These are phyloP conservation scores for Lynx canadensis DNA, from an alignment of 2,113 vertebrate species.

Conservation along the genomic window DNA sequence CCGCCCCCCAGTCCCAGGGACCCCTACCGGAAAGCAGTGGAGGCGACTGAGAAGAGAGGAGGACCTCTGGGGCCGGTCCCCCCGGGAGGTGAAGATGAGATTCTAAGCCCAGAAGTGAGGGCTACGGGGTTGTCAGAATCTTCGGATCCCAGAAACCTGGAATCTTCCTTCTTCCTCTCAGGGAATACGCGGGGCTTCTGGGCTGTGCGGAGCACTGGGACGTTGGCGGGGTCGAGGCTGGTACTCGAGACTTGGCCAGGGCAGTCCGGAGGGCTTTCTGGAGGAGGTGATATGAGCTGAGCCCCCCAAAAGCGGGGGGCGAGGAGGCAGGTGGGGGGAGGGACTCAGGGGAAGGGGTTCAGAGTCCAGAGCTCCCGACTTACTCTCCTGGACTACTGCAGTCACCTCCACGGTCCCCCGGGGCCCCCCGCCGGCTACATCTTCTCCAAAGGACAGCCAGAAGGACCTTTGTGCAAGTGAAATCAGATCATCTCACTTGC, in stretches of 20 bases:
- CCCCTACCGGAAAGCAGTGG: neutral
- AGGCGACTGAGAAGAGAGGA: no score
- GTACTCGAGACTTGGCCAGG: neutral
- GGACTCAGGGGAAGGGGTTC: neutral
- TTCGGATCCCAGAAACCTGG: neutral
- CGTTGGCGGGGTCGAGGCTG: neutral
- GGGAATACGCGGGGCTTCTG: neutral
- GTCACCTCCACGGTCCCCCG: neutral
- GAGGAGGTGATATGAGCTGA: neutral
- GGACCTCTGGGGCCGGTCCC: accelerated
- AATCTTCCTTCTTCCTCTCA: neutral
- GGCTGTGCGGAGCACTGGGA: neutral
- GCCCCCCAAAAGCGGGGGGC: no score
- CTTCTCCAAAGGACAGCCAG: neutral
- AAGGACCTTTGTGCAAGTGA: neutral
- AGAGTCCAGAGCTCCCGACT: neutral
- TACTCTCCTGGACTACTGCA: neutral
- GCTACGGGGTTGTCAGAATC: neutral
- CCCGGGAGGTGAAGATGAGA: neutral
- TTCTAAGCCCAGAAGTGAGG: neutral
- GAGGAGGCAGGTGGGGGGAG: neutral
- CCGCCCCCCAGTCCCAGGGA: neutral
- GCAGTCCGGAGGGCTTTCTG: neutral
- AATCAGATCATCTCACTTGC: neutral
- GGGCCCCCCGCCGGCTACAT: neutral